Percentiles rank a stretch among this genome's conserved stretches.
Conservation (phyloP, 1,140 invertebrate species). For the Andricus grossulariae region DNA sequence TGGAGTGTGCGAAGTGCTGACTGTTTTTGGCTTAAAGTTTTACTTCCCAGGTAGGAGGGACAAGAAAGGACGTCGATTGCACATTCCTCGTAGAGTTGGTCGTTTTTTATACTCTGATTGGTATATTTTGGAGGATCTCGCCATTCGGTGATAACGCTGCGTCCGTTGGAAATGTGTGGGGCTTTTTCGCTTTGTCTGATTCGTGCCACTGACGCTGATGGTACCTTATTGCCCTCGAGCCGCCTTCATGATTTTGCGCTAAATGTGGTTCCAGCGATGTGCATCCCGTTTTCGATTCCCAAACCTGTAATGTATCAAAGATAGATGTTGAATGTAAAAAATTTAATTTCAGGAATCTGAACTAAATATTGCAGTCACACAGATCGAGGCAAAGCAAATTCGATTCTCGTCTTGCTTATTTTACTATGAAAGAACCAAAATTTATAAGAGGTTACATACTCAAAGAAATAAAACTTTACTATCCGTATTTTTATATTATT, state of each 20-base stretch:
- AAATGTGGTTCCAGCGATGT: conserved; percentile 67
- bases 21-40: conserved; percentile 24
- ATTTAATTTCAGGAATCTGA: background rate
- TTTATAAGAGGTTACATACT: too few relatives aligned
- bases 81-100: conserved; percentile 64
- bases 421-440: too few relatives aligned
- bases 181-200: conserved; percentile 40
- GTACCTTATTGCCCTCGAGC: conserved; percentile 70
- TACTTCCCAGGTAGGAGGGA: conserved; percentile 4
- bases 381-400: too few relatives aligned
- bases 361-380: too few relatives aligned
- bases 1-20: background rate
- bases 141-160: conserved; percentile 66
- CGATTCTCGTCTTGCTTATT: too few relatives aligned
- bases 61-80: conserved; percentile 62
- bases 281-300: conserved; percentile 68
- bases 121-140: conserved; percentile 48
- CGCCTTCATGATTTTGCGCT: conserved; percentile 73
- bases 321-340: conserved; percentile 6
- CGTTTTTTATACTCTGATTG: conserved; percentile 46
- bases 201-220: conserved; percentile 34
- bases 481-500: too few relatives aligned
- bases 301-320: conserved; percentile 50
- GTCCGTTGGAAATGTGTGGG: conserved; percentile 36
- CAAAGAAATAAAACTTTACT: too few relatives aligned